Conservation (phyloP, 37 sponge, comb jelly and placozoan genomes). For the Bolinopsis microptera region DNA sequence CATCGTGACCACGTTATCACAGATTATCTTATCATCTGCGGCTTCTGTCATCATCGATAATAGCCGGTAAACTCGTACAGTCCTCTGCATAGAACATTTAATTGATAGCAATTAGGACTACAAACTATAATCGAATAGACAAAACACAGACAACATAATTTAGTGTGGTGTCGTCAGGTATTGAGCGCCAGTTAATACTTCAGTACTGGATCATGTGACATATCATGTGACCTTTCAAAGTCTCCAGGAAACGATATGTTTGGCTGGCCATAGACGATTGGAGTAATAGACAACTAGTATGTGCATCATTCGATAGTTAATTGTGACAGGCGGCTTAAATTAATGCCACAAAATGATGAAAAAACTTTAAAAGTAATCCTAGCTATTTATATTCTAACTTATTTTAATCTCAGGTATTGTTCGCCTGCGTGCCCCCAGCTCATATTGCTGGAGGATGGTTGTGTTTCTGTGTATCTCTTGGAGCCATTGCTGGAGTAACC, state of each 20-base stretch:
- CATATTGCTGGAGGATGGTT: conserved; percentile 64
- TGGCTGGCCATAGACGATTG: too few species aligned
- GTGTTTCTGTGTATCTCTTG: conserved; percentile 58
- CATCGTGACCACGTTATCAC: background rate
- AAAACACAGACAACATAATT: background rate
- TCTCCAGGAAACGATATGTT: background rate
- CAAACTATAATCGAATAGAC: background rate
- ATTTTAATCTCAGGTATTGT: conserved; percentile 49
- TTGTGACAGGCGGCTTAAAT: too few species aligned
- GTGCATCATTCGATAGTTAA: too few species aligned
- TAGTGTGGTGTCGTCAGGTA: background rate
- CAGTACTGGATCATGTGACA: background rate
- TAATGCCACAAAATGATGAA: too few species aligned
- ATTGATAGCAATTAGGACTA: background rate
- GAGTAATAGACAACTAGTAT: too few species aligned
- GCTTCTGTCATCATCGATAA: background rate
- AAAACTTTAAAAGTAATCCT: too few species aligned
- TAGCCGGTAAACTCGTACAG: background rate
- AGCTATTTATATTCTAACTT: background rate
- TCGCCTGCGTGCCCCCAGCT: conserved; percentile 66
- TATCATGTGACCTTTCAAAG: background rate
- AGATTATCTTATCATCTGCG: background rate
- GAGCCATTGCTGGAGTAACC: conserved; percentile 28
- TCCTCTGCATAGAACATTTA: background rate
- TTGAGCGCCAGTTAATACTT: background rate